Percentiles rank a stretch among this genome's conserved stretches.
These are phyloP conservation scores for Drosophila lacertosa DNA, from an alignment of 1,140 invertebrate species.

Conservation along the genomic window DNA sequence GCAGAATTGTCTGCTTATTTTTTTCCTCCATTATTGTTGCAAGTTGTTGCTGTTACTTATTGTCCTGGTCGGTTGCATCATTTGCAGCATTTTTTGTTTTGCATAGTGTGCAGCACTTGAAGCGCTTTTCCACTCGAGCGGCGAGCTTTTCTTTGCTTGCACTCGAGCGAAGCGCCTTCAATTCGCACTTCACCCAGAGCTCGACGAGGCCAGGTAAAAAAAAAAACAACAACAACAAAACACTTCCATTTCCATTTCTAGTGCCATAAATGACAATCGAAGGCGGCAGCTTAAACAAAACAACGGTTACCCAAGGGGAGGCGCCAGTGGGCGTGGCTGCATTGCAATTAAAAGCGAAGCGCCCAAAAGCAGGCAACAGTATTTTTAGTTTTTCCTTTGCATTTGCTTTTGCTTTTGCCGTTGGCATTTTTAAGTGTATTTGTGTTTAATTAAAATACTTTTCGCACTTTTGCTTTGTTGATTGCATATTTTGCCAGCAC, in stretches of 20 bases:
- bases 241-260: background rate
- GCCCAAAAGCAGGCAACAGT: conserved; percentile 27
- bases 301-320: background rate
- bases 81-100: conserved; percentile 49
- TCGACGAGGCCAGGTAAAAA: conserved; percentile 11
- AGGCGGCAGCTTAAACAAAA: conserved; percentile 30
- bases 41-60: conserved; percentile 34
- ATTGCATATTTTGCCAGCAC: conserved; percentile 36
- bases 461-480: conserved; percentile 48
- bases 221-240: no score
- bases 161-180: conserved; percentile 62
- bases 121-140: conserved; percentile 64
- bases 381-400: conserved; percentile 1
- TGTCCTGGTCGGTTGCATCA: conserved; percentile 42
- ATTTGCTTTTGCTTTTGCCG: conserved; percentile 14
- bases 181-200: conserved; percentile 73
- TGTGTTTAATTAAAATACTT: conserved; percentile 72
- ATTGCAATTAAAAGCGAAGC: conserved; percentile 45
- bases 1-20: conserved; percentile 11
- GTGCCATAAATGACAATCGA: conserved; percentile 57
- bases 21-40: conserved; percentile 20
- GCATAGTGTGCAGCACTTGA: conserved; percentile 30
- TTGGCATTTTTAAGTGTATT: conserved; percentile 42
- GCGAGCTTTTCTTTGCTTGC: conserved; percentile 58
- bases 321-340: no score